These are phyloP conservation scores for Ormyrus nitidulus DNA, from an alignment of 2,888 invertebrate species.

Conservation along the genomic window DNA sequence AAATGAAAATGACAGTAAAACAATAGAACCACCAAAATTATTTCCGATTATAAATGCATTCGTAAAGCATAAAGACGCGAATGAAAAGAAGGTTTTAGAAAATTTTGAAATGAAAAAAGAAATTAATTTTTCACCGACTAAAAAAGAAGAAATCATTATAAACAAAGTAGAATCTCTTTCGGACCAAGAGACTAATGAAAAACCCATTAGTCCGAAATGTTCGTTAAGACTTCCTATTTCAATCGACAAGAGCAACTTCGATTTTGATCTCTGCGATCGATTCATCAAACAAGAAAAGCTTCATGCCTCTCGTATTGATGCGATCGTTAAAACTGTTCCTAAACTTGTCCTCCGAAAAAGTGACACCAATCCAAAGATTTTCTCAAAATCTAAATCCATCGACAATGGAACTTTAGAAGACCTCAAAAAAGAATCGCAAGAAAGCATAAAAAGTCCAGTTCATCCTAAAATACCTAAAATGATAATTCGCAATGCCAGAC, in stretches of 20 bases:
- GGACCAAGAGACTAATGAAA: constrained; percentile 7
- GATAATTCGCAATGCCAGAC: constrained; percentile 71
- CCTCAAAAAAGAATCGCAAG: constrained; percentile 30
- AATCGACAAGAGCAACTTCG: constrained; percentile 50
- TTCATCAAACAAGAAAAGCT: constrained; percentile 52
- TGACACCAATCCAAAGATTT: constrained; percentile 61
- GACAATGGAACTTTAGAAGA: constrained; percentile 37
- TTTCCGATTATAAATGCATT: constrained; percentile 21
- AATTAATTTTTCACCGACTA: not conserved
- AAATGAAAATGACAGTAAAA: constrained; percentile 37
- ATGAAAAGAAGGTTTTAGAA: not conserved
- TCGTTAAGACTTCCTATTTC: constrained; percentile 37
- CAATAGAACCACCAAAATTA: not conserved
- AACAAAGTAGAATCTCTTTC: constrained; percentile 13
- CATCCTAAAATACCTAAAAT: constrained; percentile 73
- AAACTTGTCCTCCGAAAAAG: constrained; percentile 68
- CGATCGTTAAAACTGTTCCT: constrained; percentile 60
- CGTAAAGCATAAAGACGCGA: not conserved
- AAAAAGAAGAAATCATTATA: not conserved
- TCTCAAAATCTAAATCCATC: constrained; percentile 57
- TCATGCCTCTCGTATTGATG: constrained; percentile 11
- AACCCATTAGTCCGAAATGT: constrained; percentile 22
- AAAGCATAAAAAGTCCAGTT: constrained; percentile 39
- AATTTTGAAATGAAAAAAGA: no score
- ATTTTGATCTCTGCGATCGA: constrained; percentile 45